Evolutionary conservation across 2,888 invertebrate genomes (phyloP).

Genomic region (Junonia oenone): DNA sequence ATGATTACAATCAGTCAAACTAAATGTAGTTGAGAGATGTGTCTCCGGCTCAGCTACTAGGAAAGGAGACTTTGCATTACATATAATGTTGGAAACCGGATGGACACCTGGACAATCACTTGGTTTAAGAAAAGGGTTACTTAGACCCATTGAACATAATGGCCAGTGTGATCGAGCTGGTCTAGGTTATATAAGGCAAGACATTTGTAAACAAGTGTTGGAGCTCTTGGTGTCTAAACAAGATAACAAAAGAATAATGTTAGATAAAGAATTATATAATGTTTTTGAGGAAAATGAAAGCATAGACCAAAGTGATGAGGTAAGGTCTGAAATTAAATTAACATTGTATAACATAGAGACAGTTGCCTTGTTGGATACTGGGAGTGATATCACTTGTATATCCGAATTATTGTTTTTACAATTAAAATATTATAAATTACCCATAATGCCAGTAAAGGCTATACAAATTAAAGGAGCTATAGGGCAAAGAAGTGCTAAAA

Average conservation of each 20-base stretch:
- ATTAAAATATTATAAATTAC: conserved; percentile 2
- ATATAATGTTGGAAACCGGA: conserved; percentile 10
- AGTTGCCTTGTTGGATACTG: conserved; percentile 20
- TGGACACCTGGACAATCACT: conserved; percentile 12
- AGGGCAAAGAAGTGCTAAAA: conserved; percentile 22
- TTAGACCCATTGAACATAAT: neutral
- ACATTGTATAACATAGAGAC: neutral
- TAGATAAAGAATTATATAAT: too few species aligned
- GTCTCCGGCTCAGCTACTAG: conserved; percentile 9
- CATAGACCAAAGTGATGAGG: neutral
- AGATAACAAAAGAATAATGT: too few species aligned
- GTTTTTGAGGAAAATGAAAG: too few species aligned
- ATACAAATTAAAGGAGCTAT: conserved; percentile 22
- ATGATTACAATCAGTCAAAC: conserved; percentile 6
- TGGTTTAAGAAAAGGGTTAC: neutral
- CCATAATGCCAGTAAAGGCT: too few species aligned
- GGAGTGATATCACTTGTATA: too few species aligned
- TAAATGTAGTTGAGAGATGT: neutral
- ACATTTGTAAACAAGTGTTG: too few species aligned
- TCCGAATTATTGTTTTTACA: conserved; percentile 7
- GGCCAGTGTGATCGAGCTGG: neutral
- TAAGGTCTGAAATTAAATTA: conserved; percentile 13
- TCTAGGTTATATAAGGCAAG: too few species aligned
- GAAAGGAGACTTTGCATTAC: neutral
- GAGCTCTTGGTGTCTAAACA: too few species aligned